Evolutionary conservation across 1,140 invertebrate genomes (phyloP).

Genomic region (Polypedilum vanderplanki): DNA sequence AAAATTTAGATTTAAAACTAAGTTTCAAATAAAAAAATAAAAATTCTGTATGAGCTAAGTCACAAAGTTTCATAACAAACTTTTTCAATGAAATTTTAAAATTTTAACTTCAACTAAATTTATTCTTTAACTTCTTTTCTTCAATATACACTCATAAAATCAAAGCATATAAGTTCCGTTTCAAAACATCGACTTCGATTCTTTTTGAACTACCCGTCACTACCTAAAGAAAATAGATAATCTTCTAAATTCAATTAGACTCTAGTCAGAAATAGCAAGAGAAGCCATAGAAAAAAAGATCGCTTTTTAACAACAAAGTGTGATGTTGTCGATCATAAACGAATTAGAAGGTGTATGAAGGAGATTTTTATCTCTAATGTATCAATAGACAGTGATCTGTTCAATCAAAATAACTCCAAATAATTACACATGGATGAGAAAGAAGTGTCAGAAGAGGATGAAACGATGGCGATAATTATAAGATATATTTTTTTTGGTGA

Average conservation of each 20-base stretch:
- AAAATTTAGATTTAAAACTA: too few relatives aligned
- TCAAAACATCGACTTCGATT: not conserved
- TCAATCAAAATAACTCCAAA: conserved; percentile 28
- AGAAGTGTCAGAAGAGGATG: not conserved
- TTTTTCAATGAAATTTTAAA: too few relatives aligned
- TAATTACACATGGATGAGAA: not conserved
- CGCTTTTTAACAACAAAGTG: not conserved
- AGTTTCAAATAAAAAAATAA: too few relatives aligned
- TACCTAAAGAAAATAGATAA: not conserved
- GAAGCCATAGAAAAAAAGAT: too few relatives aligned
- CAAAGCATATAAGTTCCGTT: too few relatives aligned
- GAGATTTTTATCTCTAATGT: not conserved
- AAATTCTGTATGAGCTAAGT: too few relatives aligned
- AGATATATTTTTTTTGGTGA: not conserved
- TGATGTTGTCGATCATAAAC: conserved; percentile 12
- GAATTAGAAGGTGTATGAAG: conserved; percentile 1
- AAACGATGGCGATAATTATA: not conserved
- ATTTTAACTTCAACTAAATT: too few relatives aligned
- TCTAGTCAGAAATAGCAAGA: not conserved
- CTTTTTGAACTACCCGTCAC: conserved; percentile 16
- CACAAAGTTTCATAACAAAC: too few relatives aligned
- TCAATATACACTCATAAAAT: too few relatives aligned
- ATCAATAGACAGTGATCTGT: not conserved
- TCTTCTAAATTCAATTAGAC: conserved; percentile 8
- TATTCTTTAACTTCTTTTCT: too few relatives aligned